Evolutionary conservation across 2,888 invertebrate genomes (phyloP).

Genomic region (Stenichneumon culpator): DNA sequence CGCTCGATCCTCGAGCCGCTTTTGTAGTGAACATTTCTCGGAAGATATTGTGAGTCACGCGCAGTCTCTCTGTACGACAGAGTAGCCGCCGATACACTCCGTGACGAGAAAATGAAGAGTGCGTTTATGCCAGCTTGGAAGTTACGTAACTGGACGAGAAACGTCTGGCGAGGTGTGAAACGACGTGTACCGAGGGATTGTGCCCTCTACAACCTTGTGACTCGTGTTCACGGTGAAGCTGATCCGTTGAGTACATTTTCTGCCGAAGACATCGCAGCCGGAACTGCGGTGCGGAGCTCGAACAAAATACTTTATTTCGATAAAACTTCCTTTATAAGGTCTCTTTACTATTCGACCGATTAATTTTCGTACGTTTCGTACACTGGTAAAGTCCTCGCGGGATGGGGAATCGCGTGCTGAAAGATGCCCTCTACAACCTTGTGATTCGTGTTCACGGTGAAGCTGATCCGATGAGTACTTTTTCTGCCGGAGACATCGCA

Average conservation of each 20-base stretch:
- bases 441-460: constrained; percentile 12
- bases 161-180: constrained; percentile 27
- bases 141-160: constrained; percentile 52
- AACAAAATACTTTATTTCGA: too few species aligned
- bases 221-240: constrained; percentile 25
- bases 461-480: neutral
- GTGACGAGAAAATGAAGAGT: constrained; percentile 51
- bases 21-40: constrained; percentile 26
- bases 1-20: neutral
- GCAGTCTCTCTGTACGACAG: constrained; percentile 1
- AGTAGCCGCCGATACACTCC: constrained; percentile 17
- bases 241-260: neutral
- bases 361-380: neutral
- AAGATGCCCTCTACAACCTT: neutral
- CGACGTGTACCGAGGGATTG: constrained; percentile 49
- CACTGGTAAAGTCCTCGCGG: neutral
- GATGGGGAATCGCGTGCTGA: constrained; percentile 14
- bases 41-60: constrained; percentile 58
- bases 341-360: too few species aligned
- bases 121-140: constrained; percentile 8
- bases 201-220: neutral
- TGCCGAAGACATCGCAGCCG: neutral
- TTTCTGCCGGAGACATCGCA: neutral
- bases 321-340: too few species aligned
- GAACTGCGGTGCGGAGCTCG: neutral